These are phyloP conservation scores for Cyphomyrus plagiostoma DNA, from an alignment of 2,113 vertebrate species.

Conservation along the genomic window DNA sequence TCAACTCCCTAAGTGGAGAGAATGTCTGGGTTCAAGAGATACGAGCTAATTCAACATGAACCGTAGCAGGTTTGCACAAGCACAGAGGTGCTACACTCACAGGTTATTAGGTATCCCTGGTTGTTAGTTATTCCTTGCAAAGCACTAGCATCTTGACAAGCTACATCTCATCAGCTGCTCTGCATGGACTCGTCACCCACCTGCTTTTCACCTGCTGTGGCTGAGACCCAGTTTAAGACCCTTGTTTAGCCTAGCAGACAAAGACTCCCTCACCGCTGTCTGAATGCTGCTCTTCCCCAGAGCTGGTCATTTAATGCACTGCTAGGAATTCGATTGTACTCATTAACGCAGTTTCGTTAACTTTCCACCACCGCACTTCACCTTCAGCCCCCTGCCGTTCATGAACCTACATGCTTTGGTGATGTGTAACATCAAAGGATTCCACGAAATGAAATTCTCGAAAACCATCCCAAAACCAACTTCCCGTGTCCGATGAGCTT, in stretches of 20 bases:
- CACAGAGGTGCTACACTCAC: background rate
- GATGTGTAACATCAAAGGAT: background rate
- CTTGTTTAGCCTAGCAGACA: background rate
- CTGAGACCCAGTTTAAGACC: background rate
- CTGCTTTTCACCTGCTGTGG: background rate
- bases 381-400: background rate
- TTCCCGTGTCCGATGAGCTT: background rate
- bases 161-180: background rate
- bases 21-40: background rate
- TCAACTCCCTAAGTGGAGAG: background rate
- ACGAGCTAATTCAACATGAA: background rate
- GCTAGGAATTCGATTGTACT: constrained; percentile 2
- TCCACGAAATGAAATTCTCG: background rate
- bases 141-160: background rate
- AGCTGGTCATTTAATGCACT: background rate
- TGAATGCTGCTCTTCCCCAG: background rate
- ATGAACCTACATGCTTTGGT: background rate
- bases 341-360: background rate
- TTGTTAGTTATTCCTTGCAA: background rate
- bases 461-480: background rate
- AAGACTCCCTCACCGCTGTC: background rate
- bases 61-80: background rate
- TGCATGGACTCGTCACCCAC: background rate
- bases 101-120: background rate
- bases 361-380: background rate